Evolutionary conservation across 1,140 invertebrate species (phyloP).

Genomic region (Drosophila serrata): DNA sequence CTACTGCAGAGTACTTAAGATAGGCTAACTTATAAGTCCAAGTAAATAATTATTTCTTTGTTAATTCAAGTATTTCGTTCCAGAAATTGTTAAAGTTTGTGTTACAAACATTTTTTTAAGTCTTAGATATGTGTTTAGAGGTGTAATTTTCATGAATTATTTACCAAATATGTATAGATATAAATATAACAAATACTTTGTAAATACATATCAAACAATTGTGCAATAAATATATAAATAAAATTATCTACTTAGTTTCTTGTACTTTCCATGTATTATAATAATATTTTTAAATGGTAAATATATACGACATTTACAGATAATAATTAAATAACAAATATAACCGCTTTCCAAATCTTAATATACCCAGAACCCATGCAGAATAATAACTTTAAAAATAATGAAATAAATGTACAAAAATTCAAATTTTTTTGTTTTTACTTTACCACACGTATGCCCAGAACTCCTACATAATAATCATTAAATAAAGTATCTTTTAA

Average conservation of each 20-base stretch:
- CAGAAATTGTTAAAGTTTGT: neutral
- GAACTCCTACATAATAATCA: neutral
- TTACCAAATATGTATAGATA: slow-evolving; percentile 11
- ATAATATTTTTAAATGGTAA: neutral
- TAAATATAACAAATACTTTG: slow-evolving; percentile 18
- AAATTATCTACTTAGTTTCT: neutral
- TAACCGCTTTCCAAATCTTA: neutral
- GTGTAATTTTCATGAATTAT: neutral
- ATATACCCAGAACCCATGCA: neutral
- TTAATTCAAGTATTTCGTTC: neutral
- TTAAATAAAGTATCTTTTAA: neutral
- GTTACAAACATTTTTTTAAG: neutral
- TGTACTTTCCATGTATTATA: neutral
- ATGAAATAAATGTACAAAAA: neutral
- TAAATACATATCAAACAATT: slow-evolving; percentile 42
- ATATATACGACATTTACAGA: neutral
- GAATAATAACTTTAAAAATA: neutral
- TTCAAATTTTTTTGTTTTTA: neutral
- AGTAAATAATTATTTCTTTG: neutral
- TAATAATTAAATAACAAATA: neutral
- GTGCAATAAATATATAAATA: slow-evolving; percentile 24
- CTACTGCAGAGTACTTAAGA: neutral
- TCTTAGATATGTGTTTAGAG: neutral
- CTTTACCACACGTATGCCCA: too few species aligned
- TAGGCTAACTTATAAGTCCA: neutral